phyloP scores from a whole-genome alignment of 1,140 invertebrate species.

The Ooceraea biroi region DNA sequence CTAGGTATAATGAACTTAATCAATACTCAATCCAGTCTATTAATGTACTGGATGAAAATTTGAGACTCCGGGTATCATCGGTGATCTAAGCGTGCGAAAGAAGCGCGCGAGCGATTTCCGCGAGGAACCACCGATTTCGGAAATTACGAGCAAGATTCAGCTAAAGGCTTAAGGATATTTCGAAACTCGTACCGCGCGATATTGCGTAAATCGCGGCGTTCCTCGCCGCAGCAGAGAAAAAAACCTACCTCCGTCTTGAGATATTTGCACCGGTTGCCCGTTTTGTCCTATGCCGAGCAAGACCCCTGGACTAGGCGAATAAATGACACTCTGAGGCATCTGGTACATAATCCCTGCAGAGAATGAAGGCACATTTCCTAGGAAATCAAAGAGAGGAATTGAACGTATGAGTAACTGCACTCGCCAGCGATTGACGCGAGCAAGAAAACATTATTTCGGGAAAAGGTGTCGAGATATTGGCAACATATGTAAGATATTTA shows the following conservation, averaged over 20 bases:
- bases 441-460: conserved; percentile 3
- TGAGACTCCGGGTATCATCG: too few relatives aligned
- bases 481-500: background rate
- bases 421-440: background rate
- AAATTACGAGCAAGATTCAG: conserved; percentile 2
- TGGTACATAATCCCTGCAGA: conserved; percentile 84
- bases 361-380: conserved; percentile 75
- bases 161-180: conserved; percentile 27
- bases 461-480: background rate
- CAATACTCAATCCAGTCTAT: too few relatives aligned
- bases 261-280: conserved; percentile 84
- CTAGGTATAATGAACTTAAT: too few relatives aligned
- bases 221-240: conserved; percentile 7
- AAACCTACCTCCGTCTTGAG: conserved; percentile 82
- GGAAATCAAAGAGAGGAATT: conserved; percentile 65
- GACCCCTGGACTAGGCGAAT: conserved; percentile 83
- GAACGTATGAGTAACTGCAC: conserved; percentile 23
- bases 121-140: background rate
- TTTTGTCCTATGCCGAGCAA: conserved; percentile 84
- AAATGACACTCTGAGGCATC: conserved; percentile 84
- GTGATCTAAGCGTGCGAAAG: conserved; percentile 15
- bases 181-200: conserved; percentile 14
- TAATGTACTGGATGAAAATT: too few relatives aligned
- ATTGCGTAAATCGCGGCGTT: conserved; percentile 37
- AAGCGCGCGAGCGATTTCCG: conserved; percentile 21